Percentiles rank a stretch among this genome's conserved stretches.
phyloP scores from a whole-genome alignment of 2,113 vertebrate genomes.

The Stegostoma tigrinum region DNA sequence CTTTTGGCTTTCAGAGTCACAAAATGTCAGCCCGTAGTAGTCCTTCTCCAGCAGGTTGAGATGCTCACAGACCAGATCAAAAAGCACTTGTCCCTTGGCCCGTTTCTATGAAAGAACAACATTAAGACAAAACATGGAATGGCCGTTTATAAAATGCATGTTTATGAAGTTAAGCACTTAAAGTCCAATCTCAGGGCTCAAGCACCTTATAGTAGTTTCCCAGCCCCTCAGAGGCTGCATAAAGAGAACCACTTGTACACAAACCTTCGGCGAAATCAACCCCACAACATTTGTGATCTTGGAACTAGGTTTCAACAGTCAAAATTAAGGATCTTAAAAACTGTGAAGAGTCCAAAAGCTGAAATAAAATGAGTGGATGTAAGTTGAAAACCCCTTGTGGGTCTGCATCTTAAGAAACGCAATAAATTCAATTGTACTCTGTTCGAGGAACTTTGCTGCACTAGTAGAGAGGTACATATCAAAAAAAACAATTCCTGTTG shows the following conservation, averaged over 20 bases:
- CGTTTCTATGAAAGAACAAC: constrained; percentile 68
- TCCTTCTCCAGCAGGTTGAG: constrained; percentile 96
- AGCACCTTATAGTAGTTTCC: not conserved
- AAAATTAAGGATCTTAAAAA: not conserved
- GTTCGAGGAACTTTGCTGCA: not conserved
- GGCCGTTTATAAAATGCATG: not conserved
- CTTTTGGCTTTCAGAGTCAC: constrained; percentile 90
- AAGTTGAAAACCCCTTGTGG: not conserved
- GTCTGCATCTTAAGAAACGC: not conserved
- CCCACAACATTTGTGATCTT: not conserved
- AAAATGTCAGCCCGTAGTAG: constrained; percentile 89
- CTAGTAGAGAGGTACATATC: not conserved
- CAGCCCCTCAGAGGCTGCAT: not conserved
- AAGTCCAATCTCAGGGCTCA: not conserved
- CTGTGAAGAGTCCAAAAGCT: not conserved
- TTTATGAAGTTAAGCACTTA: not conserved
- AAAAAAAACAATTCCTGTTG: not conserved
- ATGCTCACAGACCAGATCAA: constrained; percentile 87
- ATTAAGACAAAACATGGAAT: not conserved
- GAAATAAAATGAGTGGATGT: not conserved
- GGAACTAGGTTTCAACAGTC: not conserved
- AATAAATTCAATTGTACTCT: not conserved
- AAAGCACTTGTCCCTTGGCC: constrained; percentile 79
- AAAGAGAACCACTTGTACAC: not conserved
- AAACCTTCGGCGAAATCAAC: not conserved